Evolutionary conservation across 2,113 vertebrate genomes (phyloP).

Genomic region (Tapirus terrestris): DNA sequence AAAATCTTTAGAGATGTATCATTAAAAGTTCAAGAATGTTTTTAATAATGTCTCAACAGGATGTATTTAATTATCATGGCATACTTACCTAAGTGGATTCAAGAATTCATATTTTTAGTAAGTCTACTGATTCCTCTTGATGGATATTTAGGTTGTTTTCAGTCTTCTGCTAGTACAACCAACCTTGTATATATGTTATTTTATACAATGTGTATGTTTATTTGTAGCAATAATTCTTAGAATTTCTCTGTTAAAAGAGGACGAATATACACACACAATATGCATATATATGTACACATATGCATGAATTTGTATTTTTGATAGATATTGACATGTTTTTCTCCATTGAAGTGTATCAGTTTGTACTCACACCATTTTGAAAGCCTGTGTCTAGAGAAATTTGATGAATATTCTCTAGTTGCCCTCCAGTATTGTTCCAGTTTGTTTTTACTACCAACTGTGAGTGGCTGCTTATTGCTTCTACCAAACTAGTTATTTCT

Average conservation of each 20-base stretch:
- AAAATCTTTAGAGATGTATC: background rate
- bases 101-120: background rate
- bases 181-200: background rate
- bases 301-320: background rate
- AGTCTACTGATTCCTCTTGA: background rate
- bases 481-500: background rate
- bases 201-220: background rate
- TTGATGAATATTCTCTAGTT: background rate
- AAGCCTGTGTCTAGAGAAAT: background rate
- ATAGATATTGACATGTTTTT: background rate
- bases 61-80: background rate
- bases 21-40: constrained; percentile 8
- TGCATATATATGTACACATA: background rate
- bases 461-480: background rate
- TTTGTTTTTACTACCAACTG: background rate
- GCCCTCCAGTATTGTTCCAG: background rate
- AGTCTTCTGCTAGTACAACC: background rate
- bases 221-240: background rate
- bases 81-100: background rate
- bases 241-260: background rate
- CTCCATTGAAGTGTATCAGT: background rate
- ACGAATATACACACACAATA: background rate
- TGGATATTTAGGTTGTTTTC: background rate
- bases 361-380: background rate
- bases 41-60: background rate